Percentiles rank a stretch among this genome's conserved stretches.
Conservation (phyloP, 2,797 vertebrate species). For the Cryptoprocta ferox region DNA sequence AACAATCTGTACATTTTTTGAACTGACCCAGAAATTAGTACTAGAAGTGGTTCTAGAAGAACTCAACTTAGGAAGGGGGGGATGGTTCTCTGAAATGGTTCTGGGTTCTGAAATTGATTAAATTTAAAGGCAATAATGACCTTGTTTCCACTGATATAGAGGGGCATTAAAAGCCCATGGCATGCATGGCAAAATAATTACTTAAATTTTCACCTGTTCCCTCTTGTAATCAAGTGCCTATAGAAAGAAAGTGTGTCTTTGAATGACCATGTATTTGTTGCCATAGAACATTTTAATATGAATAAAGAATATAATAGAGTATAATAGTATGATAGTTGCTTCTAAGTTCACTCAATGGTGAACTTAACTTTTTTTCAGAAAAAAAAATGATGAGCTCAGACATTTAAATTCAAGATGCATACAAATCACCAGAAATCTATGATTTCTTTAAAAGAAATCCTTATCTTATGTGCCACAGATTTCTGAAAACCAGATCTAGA, state of each 20-base stretch:
- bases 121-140: neutral
- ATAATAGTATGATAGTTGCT: neutral
- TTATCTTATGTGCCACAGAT: neutral
- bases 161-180: neutral
- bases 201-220: neutral
- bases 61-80: neutral
- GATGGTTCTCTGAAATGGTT: neutral
- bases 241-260: neutral
- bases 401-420: neutral
- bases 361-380: neutral
- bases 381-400: neutral
- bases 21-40: neutral
- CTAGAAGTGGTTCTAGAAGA: neutral
- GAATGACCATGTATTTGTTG: neutral
- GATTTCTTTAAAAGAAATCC: neutral
- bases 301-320: neutral
- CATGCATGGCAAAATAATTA: neutral
- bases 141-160: neutral
- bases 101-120: neutral
- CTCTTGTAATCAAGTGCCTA: neutral
- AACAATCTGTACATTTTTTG: neutral
- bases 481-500: neutral
- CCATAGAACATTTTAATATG: neutral
- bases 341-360: neutral
- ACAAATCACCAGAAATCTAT: neutral